These are phyloP conservation scores for Struthidea cinerea DNA, from an alignment of 2,113 vertebrate species.

Conservation along the genomic window DNA sequence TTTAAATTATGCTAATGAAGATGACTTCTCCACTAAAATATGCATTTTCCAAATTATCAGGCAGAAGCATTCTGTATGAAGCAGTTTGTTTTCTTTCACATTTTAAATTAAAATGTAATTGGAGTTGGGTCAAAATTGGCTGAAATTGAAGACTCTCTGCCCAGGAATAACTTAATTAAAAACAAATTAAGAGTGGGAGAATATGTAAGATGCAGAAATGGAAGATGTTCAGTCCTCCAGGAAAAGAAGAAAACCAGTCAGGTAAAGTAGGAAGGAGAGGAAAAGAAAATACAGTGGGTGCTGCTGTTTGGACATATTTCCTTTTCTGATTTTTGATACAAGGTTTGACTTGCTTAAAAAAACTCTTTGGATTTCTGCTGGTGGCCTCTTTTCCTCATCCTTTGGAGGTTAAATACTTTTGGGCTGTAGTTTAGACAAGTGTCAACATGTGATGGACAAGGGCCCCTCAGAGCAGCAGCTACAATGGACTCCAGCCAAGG, in stretches of 20 bases:
- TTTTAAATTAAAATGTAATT: conserved; percentile 34
- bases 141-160: background rate
- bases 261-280: background rate
- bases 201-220: background rate
- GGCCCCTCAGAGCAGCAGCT: background rate
- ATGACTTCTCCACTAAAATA: background rate
- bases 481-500: background rate
- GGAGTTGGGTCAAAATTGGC: conserved; percentile 4
- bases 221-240: background rate
- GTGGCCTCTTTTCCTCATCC: background rate
- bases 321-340: background rate
- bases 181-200: background rate
- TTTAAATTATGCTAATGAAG: conserved; percentile 13
- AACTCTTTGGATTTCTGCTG: background rate
- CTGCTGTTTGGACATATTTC: background rate
- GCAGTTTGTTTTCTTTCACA: conserved; percentile 17
- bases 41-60: background rate
- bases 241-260: background rate
- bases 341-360: background rate
- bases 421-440: background rate
- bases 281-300: background rate
- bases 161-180: conserved; percentile 1
- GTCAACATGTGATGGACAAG: background rate
- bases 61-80: background rate
- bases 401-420: background rate